A percentile compares a stretch with the other conserved stretches of the same genome.
These are phyloP conservation scores for Anodontia alba DNA, from an alignment of 2,888 invertebrate species.

Conservation along the genomic window DNA sequence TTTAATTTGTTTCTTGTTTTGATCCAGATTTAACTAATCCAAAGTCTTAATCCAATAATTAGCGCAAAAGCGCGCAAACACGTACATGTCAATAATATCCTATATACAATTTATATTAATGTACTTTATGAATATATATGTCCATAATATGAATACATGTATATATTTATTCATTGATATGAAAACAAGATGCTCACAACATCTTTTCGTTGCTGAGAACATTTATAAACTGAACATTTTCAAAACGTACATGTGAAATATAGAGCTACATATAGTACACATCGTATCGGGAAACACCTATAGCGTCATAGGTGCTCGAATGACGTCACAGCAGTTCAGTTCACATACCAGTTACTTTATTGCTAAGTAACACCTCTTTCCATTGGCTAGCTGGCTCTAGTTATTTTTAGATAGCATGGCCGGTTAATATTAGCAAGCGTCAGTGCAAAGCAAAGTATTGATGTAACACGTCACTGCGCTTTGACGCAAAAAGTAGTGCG, in stretches of 20 bases:
- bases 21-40: conserved; percentile 12
- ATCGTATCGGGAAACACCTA: conserved; percentile 63
- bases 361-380: conserved; percentile 18
- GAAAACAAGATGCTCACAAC: neutral
- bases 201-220: neutral
- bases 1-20: neutral
- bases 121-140: conserved; percentile 1
- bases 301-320: conserved; percentile 53
- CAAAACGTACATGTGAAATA: conserved; percentile 18
- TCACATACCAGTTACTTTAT: conserved; percentile 19
- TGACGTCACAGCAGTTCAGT: conserved; percentile 55
- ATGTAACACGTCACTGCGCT: conserved; percentile 16
- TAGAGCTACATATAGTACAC: conserved; percentile 42
- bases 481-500: conserved; percentile 19
- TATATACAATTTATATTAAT: neutral
- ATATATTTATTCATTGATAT: neutral
- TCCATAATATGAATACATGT: conserved; percentile 1
- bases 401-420: conserved; percentile 21
- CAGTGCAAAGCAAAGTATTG: conserved; percentile 13
- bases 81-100: neutral
- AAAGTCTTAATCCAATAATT: conserved; percentile 5
- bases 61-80: neutral
- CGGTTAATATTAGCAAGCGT: conserved; percentile 22
- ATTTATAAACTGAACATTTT: conserved; percentile 12
- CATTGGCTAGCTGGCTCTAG: conserved; percentile 12